Evolutionary conservation across 2,888 invertebrate species (phyloP), one percentile per base, ranked within the genome.

Genomic region (Drosophila atripex): DNA sequence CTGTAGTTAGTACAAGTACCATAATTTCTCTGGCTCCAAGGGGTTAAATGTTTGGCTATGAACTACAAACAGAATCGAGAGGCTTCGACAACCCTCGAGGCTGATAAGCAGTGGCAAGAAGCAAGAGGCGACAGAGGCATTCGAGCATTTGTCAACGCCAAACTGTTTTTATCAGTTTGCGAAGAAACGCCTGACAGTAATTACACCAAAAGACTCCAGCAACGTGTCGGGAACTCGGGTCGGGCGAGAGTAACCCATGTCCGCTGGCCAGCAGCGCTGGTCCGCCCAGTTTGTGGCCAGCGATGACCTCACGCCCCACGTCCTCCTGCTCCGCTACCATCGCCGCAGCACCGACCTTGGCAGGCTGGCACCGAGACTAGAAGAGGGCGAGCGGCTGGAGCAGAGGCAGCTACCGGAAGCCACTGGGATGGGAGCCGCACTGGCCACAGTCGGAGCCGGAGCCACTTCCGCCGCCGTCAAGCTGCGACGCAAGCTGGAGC

Each of bases 261-360:
- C 58, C 35, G 57, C 46, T 30, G 51, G 46, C 35, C 51, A 32
- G 18, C 57, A 66, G 46, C 88, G 88, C 63, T 89, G 90, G 87
- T 89, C 89, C 76, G 78, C 76, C 38, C 90, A 90, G 71, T 77
- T 90, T 61, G 86, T 90, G 71, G 88, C 90, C 57, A 85, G 84
- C 38, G 76, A 80, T 57, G 86, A 90, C 54, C 73, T 73, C 16
- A 60, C 78, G 77, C 66, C 80, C 52, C 90, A 90, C 65, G 72
- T 89, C 25, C 70, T 91, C 41, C 71, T 91, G 51, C 57, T 90
- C 21, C 83, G 83, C 57, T 88, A 87, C 66, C 74, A 80, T 47
- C 66, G 73, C 3, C 76, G 78, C 61, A 79, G 77, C 47, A 71
- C 18, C 14, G 56, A 41, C 39, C 18, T 18, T 18, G 51, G 7